Conservation (phyloP, 2,797 vertebrate species). For the Acanthopagrus latus region DNA sequence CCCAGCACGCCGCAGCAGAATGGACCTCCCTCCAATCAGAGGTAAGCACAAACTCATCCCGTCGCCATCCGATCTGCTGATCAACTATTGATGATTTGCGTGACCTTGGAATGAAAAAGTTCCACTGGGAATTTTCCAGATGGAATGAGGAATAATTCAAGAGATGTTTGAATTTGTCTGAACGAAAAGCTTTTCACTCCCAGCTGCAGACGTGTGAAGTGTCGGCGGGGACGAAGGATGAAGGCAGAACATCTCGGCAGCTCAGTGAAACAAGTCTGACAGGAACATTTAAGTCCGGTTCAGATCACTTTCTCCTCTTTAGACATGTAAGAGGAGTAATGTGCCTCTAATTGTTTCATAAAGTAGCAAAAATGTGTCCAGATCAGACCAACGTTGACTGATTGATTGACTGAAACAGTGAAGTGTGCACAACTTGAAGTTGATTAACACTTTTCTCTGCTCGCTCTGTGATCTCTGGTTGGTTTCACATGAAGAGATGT, state of each 20-base stretch:
- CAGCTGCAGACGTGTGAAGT: neutral
- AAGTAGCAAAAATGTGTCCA: neutral
- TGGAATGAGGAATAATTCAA: conserved; percentile 1
- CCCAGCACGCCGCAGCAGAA: conserved; percentile 64
- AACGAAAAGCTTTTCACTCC: neutral
- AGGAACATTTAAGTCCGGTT: neutral
- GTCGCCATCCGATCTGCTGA: conserved; percentile 51
- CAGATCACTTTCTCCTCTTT: neutral
- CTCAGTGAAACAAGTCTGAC: too few relatives aligned
- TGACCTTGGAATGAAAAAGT: conserved; percentile 58
- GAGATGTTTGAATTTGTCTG: neutral
- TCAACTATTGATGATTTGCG: conserved; percentile 52
- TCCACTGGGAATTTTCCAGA: neutral
- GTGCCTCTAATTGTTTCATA: rapidly evolving
- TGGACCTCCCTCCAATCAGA: conserved; percentile 86
- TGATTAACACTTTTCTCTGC: neutral
- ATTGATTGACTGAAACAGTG: neutral
- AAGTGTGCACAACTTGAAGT: neutral
- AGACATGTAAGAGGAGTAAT: neutral
- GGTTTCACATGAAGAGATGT: neutral
- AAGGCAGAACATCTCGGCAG: neutral
- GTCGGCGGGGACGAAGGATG: neutral
- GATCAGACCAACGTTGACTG: neutral
- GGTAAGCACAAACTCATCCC: conserved; percentile 72
- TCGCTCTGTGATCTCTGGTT: neutral